Conservation (phyloP, 2,888 invertebrate species). For the Drosophila lutescens region DNA sequence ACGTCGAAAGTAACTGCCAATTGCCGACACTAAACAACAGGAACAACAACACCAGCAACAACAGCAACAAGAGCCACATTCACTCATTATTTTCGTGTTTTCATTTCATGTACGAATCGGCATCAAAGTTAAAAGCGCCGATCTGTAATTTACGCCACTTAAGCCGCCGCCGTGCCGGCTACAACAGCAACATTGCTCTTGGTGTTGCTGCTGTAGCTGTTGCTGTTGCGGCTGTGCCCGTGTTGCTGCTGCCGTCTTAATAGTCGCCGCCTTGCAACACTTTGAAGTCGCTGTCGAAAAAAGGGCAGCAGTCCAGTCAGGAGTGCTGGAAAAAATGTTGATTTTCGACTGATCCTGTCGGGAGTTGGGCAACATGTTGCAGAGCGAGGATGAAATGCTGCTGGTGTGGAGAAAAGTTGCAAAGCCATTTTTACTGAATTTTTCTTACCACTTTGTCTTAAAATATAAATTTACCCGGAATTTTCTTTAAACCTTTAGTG, state of each 20-base stretch:
- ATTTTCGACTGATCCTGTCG: constrained; percentile 44
- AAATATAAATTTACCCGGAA: too few species aligned
- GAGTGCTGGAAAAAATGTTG: constrained; percentile 1
- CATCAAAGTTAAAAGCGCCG: constrained; percentile 85
- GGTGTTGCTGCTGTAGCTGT: constrained; percentile 67
- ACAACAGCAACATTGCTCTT: constrained; percentile 83
- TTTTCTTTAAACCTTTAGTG: too few species aligned
- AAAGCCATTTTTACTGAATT: neutral
- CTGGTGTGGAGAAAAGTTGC: constrained; percentile 11
- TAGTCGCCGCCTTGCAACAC: constrained; percentile 34
- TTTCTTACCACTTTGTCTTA: too few species aligned
- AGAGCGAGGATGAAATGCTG: constrained; percentile 1
- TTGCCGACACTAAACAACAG: constrained; percentile 63
- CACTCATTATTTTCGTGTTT: constrained; percentile 50
- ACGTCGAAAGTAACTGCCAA: constrained; percentile 62
- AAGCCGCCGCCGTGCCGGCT: constrained; percentile 82
- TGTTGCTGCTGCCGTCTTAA: constrained; percentile 43
- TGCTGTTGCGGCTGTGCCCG: constrained; percentile 36
- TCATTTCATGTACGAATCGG: constrained; percentile 83
- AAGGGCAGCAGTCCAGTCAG: constrained; percentile 24
- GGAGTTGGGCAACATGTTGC: constrained; percentile 43
- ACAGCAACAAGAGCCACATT: constrained; percentile 42
- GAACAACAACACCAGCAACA: constrained; percentile 49
- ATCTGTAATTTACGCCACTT: constrained; percentile 84
- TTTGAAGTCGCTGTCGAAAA: constrained; percentile 42